Percentiles rank a stretch among this genome's conserved stretches.
Evolutionary conservation across 2,888 invertebrate species (phyloP).

Genomic region (Pharmacophagus antenor): DNA sequence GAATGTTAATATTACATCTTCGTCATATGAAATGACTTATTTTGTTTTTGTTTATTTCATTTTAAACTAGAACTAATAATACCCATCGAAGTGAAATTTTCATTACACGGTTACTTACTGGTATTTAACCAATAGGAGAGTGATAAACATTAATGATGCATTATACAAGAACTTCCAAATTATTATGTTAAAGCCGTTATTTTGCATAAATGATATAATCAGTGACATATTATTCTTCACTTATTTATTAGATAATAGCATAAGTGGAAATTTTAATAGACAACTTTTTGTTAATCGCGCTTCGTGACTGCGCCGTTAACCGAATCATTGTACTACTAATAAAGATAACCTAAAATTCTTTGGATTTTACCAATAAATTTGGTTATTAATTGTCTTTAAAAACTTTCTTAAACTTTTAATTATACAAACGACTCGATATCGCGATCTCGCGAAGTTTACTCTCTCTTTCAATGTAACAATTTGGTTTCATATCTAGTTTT

Average conservation of each 20-base stretch:
- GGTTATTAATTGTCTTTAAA: conserved; percentile 20
- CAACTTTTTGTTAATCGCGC: conserved; percentile 11
- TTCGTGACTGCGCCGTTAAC: conserved; percentile 17
- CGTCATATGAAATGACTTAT: too few relatives aligned
- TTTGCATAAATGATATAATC: not conserved
- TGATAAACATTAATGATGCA: too few relatives aligned
- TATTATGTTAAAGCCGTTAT: too few relatives aligned
- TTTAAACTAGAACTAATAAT: too few relatives aligned
- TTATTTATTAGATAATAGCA: not conserved
- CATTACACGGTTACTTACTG: too few relatives aligned
- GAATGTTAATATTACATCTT: too few relatives aligned
- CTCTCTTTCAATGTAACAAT: conserved; percentile 36
- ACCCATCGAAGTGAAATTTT: too few relatives aligned
- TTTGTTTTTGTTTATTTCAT: too few relatives aligned
- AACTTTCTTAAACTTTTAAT: conserved; percentile 22
- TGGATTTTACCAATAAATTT: conserved; percentile 14
- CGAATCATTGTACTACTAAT: conserved; percentile 12
- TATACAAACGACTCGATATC: conserved; percentile 29
- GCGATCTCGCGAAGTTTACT: conserved; percentile 34
- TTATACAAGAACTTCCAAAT: too few relatives aligned
- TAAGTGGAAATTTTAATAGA: conserved; percentile 8
- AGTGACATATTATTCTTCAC: not conserved
- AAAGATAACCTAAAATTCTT: conserved; percentile 18
- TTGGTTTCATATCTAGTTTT: conserved; percentile 34
- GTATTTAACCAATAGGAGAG: too few relatives aligned